Base-by-base conservation (phyloP, 2,888 invertebrate species). In the Empis stercorea region DNA sequence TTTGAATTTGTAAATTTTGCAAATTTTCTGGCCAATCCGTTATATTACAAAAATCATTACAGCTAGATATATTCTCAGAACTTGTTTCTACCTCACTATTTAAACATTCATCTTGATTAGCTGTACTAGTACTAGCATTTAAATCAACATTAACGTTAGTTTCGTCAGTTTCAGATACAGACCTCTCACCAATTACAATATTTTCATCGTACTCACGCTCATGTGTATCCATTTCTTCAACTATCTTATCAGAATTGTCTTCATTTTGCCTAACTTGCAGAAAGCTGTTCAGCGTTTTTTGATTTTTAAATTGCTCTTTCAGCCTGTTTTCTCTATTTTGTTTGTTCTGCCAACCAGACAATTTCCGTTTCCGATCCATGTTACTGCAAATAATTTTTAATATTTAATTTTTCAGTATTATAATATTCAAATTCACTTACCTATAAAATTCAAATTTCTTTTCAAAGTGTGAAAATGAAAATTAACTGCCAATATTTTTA, bases 1-100 rank as follows among this genome's bases (percentile, higher is more conserved):
- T 43, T 43, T 43, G 11, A 14, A 43, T 43, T 27, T 40, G 40
- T 11, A 20, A 40, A 40, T 40, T 40, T 23, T 16, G 40, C 23
- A 17, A 11, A 40, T 40, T 40, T 40, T 40, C 27, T 40, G 20
- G 20, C 40, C 40, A 40, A 17, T 40, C 40, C 16, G 38, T 15
- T 38, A 13, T 38, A 7, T 38, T 38, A 38, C 11, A 15, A 38
- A 38, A 38, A 38, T 38, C 15, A 38, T 38, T 38, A 38, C 38
- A 38, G 38, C 7, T 27, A 34, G 34, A 34, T 34, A 34, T 34
- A 40, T 40, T 17, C n/a, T 17, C 17, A 40, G 23, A 1, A 40
- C 17, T 16, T 40, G n/a, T 17, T 17, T 20, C 40, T 20, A 40
- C 40, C 40, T 40, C 40, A 34, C n/a, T n/a, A 34, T 34, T 34